Evolutionary conservation across 2,888 invertebrate species (phyloP).

Genomic region (Carcina quercana): DNA sequence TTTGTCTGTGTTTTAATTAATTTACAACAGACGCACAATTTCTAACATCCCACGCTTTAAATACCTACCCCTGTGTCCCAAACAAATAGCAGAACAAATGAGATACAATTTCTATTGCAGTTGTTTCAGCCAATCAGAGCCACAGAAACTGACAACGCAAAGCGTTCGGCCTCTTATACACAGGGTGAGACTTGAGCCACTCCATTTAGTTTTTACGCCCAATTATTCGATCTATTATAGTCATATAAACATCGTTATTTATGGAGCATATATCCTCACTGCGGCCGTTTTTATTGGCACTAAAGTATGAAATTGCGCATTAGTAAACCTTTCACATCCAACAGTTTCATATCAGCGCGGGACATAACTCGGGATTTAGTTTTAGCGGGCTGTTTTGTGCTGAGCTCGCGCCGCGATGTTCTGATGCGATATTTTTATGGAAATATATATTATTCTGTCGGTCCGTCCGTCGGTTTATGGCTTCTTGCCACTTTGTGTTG

Average conservation of each 20-base stretch:
- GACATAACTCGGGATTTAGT: slow-evolving; percentile 61
- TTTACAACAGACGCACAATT: too few relatives aligned
- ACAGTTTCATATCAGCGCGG: slow-evolving; percentile 44
- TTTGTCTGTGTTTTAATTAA: too few relatives aligned
- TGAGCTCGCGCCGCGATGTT: slow-evolving; percentile 33
- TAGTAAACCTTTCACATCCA: slow-evolving; percentile 61
- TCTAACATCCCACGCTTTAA: slow-evolving; percentile 7
- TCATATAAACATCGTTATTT: slow-evolving; percentile 59
- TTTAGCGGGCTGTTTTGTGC: slow-evolving; percentile 50
- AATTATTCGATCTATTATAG: slow-evolving; percentile 61
- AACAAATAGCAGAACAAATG: slow-evolving; percentile 23
- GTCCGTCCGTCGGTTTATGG: slow-evolving; percentile 45
- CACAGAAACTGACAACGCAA: slow-evolving; percentile 19
- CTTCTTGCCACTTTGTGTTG: slow-evolving; percentile 50
- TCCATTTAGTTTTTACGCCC: slow-evolving; percentile 53
- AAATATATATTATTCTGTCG: slow-evolving; percentile 43
- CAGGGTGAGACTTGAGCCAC: slow-evolving; percentile 26
- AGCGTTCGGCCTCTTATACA: slow-evolving; percentile 25
- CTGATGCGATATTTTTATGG: slow-evolving; percentile 58
- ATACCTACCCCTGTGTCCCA: slow-evolving; percentile 18
- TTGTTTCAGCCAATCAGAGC: slow-evolving; percentile 35
- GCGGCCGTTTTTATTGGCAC: slow-evolving; percentile 56
- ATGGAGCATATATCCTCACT: slow-evolving; percentile 45
- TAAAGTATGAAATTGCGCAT: slow-evolving; percentile 67
- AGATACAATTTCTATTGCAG: slow-evolving; percentile 33